phyloP scores from a whole-genome alignment of 2,113 vertebrate species.

The Sclerurus mexicanus region DNA sequence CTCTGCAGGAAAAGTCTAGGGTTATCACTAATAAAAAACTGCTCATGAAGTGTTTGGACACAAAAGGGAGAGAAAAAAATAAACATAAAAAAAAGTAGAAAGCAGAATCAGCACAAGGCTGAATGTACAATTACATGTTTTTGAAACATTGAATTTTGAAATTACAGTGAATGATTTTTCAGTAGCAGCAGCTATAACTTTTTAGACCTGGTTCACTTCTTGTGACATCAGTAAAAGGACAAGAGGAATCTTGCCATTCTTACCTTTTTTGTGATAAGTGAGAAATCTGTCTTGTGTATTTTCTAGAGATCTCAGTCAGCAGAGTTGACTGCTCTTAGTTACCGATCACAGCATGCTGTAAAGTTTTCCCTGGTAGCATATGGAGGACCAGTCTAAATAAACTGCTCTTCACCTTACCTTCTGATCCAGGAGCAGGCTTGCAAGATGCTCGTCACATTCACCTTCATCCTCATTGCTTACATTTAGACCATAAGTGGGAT shows the following conservation, averaged over 20 bases:
- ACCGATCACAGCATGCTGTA: not conserved
- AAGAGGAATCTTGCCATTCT: not conserved
- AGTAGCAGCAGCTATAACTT: not conserved
- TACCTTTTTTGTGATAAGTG: not conserved
- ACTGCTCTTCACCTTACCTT: not conserved
- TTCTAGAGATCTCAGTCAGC: not conserved
- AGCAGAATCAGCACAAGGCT: not conserved
- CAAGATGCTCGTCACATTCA: not conserved
- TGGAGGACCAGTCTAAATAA: not conserved
- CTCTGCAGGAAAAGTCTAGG: constrained; percentile 63
- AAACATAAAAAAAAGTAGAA: constrained; percentile 27
- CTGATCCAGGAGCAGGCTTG: not conserved
- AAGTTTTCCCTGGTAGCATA: not conserved
- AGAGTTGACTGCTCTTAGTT: not conserved
- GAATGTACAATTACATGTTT: not conserved
- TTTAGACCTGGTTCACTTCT: not conserved
- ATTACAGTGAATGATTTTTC: constrained; percentile 5
- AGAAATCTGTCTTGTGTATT: not conserved
- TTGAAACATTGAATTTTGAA: not conserved
- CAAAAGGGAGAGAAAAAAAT: constrained; percentile 6
- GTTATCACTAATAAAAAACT: constrained; percentile 71
- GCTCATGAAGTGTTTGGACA: constrained; percentile 34
- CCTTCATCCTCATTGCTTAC: not conserved
- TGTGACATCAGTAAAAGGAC: not conserved
- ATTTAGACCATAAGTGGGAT: not conserved